Evolutionary conservation across 2,888 invertebrate genomes (phyloP).

Genomic region (Cloeon dipterum): DNA sequence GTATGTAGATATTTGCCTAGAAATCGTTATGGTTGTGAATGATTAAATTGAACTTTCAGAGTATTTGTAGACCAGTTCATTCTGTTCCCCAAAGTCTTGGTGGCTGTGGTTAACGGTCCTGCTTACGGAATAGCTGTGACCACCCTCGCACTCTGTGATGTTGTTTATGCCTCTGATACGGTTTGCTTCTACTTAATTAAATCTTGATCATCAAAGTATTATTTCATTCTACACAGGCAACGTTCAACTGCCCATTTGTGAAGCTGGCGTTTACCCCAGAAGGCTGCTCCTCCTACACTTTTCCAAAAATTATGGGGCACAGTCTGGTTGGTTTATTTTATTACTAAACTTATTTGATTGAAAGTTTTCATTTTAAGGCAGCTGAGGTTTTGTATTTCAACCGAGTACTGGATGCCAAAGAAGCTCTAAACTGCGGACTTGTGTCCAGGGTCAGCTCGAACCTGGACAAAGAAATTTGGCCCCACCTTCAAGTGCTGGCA

Average conservation of each 20-base stretch:
- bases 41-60: no score
- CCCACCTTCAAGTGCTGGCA: slow-evolving; percentile 18
- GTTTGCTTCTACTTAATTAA: slow-evolving; percentile 19
- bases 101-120: slow-evolving; percentile 82
- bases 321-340: no score
- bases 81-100: slow-evolving; percentile 65
- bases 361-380: slow-evolving; percentile 17
- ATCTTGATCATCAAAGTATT: background rate
- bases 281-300: slow-evolving; percentile 68
- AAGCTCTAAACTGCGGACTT: slow-evolving; percentile 56
- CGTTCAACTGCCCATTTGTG: slow-evolving; percentile 73
- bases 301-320: slow-evolving; percentile 63
- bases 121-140: slow-evolving; percentile 82
- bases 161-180: slow-evolving; percentile 66
- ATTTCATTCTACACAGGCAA: slow-evolving; percentile 34
- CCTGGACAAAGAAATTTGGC: slow-evolving; percentile 23
- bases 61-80: slow-evolving; percentile 55
- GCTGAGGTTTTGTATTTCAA: slow-evolving; percentile 36
- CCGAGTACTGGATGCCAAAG: slow-evolving; percentile 50
- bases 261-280: slow-evolving; percentile 68
- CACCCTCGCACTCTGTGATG: slow-evolving; percentile 62
- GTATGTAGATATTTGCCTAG: no score
- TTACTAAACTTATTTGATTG: no score
- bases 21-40: no score
- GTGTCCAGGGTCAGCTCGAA: slow-evolving; percentile 55